Percentiles rank a stretch among this genome's conserved stretches.
Conservation (phyloP, 2,113 vertebrate species). For the Acanthisitta chloris region DNA sequence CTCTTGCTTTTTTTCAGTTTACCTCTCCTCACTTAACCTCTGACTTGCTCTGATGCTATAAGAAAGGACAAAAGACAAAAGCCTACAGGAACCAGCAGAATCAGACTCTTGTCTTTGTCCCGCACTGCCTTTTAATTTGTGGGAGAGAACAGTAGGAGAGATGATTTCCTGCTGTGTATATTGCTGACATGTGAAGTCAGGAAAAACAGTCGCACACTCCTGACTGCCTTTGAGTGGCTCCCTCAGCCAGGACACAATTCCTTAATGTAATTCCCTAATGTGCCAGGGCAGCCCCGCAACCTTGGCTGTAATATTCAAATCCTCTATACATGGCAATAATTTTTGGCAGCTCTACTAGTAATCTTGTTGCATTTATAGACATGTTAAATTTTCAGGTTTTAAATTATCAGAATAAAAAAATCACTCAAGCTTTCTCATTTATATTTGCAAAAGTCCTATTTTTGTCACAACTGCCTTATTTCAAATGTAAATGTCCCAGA, state of each 20-base stretch:
- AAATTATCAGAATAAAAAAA: neutral
- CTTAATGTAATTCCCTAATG: no score
- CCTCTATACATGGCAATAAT: neutral
- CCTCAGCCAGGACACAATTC: neutral
- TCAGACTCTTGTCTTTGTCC: neutral
- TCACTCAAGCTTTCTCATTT: neutral
- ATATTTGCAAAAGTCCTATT: neutral
- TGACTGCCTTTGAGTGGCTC: neutral
- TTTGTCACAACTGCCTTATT: neutral
- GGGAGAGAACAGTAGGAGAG: neutral
- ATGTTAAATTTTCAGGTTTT: neutral
- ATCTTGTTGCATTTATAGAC: neutral
- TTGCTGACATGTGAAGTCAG: neutral
- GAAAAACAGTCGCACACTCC: neutral
- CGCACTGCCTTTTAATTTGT: slow-evolving; percentile 24
- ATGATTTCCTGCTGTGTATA: neutral
- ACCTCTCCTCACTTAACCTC: slow-evolving; percentile 22
- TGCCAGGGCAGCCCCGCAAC: neutral
- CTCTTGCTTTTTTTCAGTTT: neutral
- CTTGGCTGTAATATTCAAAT: neutral
- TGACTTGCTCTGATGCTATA: neutral
- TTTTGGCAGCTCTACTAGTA: neutral
- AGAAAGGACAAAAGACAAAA: neutral
- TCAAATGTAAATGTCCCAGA: neutral
- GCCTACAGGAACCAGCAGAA: neutral